Conservation (phyloP, 2,797 vertebrate species). For the Phrynocephalus vlangalii region DNA sequence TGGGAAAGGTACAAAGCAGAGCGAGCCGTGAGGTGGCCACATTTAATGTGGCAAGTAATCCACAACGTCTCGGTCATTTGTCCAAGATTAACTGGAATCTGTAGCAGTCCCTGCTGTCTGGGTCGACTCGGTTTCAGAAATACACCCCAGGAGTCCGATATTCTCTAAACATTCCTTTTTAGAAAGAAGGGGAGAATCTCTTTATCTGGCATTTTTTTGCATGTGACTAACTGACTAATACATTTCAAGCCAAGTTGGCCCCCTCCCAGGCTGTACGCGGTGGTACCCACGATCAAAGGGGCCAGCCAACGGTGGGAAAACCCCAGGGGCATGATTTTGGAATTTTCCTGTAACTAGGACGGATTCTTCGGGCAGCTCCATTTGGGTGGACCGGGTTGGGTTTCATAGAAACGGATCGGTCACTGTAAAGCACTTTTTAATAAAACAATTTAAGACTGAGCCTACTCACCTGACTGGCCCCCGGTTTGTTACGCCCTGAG, state of each 20-base stretch:
- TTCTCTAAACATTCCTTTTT: neutral
- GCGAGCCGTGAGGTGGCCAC: neutral
- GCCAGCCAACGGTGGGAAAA: neutral
- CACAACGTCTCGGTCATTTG: neutral
- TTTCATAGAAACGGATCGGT: slow-evolving; percentile 12
- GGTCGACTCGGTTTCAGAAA: neutral
- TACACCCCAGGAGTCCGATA: neutral
- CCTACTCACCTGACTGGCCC: neutral
- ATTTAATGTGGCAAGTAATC: neutral
- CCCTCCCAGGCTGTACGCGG: neutral
- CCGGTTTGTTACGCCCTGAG: neutral
- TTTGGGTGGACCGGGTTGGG: neutral
- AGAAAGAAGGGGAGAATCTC: neutral
- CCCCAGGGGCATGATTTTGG: neutral
- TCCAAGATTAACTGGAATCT: neutral
- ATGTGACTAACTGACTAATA: neutral
- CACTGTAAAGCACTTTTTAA: slow-evolving; percentile 44
- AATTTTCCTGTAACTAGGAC: neutral
- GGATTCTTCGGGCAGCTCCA: neutral
- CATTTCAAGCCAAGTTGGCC: neutral
- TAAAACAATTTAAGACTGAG: slow-evolving; percentile 34
- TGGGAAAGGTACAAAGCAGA: neutral
- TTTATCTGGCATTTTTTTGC: neutral
- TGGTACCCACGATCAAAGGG: neutral
- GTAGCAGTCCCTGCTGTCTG: neutral